A percentile compares a stretch with the other conserved stretches of the same genome.
phyloP scores from a whole-genome alignment of 2,888 invertebrate genomes.

The Eugnorisma glareosa region DNA sequence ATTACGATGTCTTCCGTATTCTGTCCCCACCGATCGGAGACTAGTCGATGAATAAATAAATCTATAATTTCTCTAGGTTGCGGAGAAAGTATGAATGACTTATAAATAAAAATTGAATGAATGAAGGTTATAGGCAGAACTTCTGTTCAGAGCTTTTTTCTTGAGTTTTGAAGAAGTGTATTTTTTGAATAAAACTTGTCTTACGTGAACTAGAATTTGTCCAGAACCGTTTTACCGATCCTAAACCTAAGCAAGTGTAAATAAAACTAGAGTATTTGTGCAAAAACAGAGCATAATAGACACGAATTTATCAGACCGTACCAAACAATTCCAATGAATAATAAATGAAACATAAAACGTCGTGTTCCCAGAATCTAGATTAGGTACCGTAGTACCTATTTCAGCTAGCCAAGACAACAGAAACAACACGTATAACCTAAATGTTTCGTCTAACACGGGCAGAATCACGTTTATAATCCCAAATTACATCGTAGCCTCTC shows the following conservation, averaged over 20 bases:
- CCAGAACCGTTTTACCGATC: neutral
- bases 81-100: slow-evolving; percentile 3
- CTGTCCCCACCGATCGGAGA: slow-evolving; percentile 29
- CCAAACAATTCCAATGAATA: slow-evolving; percentile 30
- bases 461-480: slow-evolving; percentile 34
- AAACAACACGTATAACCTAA: slow-evolving; percentile 23
- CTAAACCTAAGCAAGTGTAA: neutral
- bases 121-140: neutral
- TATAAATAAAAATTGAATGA: neutral
- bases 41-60: slow-evolving; percentile 53
- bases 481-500: slow-evolving; percentile 46
- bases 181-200: neutral
- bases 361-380: slow-evolving; percentile 10
- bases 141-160: neutral
- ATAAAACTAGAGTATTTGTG: neutral
- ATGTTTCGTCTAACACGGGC: slow-evolving; percentile 24
- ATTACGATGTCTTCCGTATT: slow-evolving; percentile 6
- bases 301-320: neutral
- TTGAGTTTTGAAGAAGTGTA: neutral
- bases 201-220: neutral
- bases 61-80: slow-evolving; percentile 27
- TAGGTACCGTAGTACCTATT: neutral
- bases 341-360: slow-evolving; percentile 24
- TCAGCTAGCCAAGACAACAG: neutral
- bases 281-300: slow-evolving; percentile 1